Base-by-base conservation (phyloP, 2,888 invertebrate species). In the Andrena minutula region DNA sequence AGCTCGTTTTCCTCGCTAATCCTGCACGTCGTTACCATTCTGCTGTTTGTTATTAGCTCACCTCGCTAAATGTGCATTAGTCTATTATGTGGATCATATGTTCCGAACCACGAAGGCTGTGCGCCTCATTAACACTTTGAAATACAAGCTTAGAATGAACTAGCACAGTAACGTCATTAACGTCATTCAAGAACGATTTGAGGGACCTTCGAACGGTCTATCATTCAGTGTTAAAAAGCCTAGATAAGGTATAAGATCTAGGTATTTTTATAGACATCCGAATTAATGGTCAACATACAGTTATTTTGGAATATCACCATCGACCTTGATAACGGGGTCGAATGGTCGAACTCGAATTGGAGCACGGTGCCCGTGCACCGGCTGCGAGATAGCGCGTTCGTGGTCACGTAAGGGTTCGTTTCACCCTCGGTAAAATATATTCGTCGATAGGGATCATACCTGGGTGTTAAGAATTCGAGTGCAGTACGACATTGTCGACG, bases 401-500 rank as follows among this genome's bases (percentile, higher is more conserved):
- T 23, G 12, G 8, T 26, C 20, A 4, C 20, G 5, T 10, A 68
- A 12, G 20, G 23, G 7, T 0, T 47, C 2, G 8, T 20, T 61
- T 23, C 16, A 20, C 16, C 10, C 12, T 16, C 8, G 58, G 4
- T 41, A 41, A 41, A 41, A 41, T 41, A n/a, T 53, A 47, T 56
- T 64, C 16, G 28, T 7, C 2, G 47, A 80, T 20, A 41, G 47
- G 6, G 51, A 30, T 56, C 85, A 35, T 95, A 96, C 97, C 95
- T 96, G 96, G 95, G 96, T 96, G 95, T 96, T 96, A 95, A 96
- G 95, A 95, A 96, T 96, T 95, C 96, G 95, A 93, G 95, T 95
- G 95, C 96, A 96, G 95, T 96, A 96, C 95, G 96, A 96, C 96
- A 97, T 97, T 95, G 95, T 95, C 89, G 88, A 78, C 73, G 71